Conservation (phyloP, 1,140 invertebrate genomes). For the Platorchestia sp. region DNA sequence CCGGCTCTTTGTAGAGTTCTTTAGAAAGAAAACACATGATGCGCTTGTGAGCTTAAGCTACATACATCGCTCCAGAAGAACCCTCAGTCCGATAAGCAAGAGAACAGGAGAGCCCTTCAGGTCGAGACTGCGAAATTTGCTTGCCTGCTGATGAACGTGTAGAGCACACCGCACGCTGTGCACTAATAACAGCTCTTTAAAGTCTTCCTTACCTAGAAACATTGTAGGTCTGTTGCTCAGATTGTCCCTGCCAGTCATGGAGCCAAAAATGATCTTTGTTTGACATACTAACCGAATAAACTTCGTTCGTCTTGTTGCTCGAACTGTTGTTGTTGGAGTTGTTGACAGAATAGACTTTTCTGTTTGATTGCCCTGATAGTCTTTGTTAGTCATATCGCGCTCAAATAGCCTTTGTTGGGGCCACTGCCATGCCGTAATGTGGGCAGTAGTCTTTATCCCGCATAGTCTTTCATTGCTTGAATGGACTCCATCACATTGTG, state of each 20-base stretch:
- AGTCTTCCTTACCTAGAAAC: background rate
- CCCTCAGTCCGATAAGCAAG: slow-evolving; percentile 34
- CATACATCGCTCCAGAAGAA: slow-evolving; percentile 15
- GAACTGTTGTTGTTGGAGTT: background rate
- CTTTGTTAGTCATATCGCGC: background rate
- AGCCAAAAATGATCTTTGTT: background rate
- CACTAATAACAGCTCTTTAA: background rate
- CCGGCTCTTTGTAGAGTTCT: slow-evolving; percentile 43
- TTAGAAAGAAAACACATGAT: slow-evolving; percentile 51
- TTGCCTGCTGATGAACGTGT: background rate
- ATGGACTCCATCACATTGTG: background rate
- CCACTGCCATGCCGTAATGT: background rate
- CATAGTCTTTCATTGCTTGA: background rate
- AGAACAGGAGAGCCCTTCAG: slow-evolving; percentile 20
- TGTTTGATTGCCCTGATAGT: background rate
- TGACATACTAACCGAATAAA: background rate
- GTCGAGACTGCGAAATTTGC: background rate
- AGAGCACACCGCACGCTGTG: background rate
- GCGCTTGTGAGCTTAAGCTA: slow-evolving; percentile 22
- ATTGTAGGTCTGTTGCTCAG: background rate
- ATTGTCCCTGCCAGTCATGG: background rate
- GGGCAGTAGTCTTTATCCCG: background rate
- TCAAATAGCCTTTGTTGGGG: background rate
- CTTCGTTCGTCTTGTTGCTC: background rate
- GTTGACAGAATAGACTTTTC: background rate